Base-by-base conservation (phyloP, 2,113 vertebrate genomes). In the Actinemys pallida region DNA sequence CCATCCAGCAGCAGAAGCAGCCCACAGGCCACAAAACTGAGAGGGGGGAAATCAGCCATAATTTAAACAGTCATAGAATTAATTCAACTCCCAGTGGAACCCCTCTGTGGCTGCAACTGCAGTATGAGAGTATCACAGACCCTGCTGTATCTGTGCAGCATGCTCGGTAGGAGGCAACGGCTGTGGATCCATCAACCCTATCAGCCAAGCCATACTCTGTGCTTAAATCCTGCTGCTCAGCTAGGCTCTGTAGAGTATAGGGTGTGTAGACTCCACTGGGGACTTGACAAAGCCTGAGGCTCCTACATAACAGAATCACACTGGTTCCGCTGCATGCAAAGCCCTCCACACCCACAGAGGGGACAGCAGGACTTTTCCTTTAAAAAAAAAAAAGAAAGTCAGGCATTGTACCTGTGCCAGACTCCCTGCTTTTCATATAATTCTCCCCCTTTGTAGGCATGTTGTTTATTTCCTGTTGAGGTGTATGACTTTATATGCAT, bases 361-460 rank as follows among this genome's bases (percentile, higher is more conserved):
- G n/a, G 17, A n/a, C 19, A 72, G 65, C 65, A 39, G 35, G 19
- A 39, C n/a, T 20, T 39, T 22, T 39, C n/a, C n/a, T 20, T 39
- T 11, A 11, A 39, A 72, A 72, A n/a, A 72, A 39, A 72, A 14
- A 49, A 49, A 39, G 9, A 20, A 39, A 69, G 35, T 11, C n/a
- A 39, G 65, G n/a, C n/a, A 72, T 22, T 22, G n/a, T 94, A 52
- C 19, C 20, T 93, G 93, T 94, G 81, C 56, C 59, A 91, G 81
- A 96, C 59, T 92, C 22, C 57, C 49, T 93, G 69, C 80, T 96
- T 92, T 96, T 87, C 84, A 90, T 80, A 85, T 12, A 90, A 50
- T 78, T 52, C 31, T 14, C 62, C 59, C 22, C 8, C 84, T 94
- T 95, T 95, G 72, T 91, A 95, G 65, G 83, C 83, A 39, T 90